A percentile compares a stretch with the other conserved stretches of the same genome.
Conservation (phyloP, 1,140 invertebrate genomes). For the Luehdorfia chinensis region DNA sequence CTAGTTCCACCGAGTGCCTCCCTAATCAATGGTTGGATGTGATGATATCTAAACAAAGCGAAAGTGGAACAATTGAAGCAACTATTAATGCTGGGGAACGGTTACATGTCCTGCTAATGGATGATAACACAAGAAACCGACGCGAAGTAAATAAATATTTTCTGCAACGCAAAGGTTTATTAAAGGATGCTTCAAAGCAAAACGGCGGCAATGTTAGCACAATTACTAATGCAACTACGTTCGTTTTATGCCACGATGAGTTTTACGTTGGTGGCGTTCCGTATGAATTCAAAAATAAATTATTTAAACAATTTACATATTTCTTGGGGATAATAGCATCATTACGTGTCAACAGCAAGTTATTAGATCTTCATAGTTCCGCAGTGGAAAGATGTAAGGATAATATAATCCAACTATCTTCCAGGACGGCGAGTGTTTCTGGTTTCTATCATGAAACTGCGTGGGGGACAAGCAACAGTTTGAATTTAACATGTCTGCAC, state of each 20-base stretch:
- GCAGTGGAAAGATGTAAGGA: slow-evolving; percentile 45
- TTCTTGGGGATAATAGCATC: slow-evolving; percentile 51
- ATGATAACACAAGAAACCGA: slow-evolving; percentile 20
- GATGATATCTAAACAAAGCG: slow-evolving; percentile 39
- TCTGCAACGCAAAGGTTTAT: neutral
- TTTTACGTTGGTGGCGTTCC: slow-evolving; percentile 58
- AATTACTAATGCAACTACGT: slow-evolving; percentile 5
- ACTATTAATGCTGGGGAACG: slow-evolving; percentile 49
- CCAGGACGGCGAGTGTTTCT: slow-evolving; percentile 58
- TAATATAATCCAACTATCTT: slow-evolving; percentile 48
- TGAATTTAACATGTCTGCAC: slow-evolving; percentile 65
- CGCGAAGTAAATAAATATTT: slow-evolving; percentile 11
- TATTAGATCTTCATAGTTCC: slow-evolving; percentile 49
- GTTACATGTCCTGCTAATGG: slow-evolving; percentile 43
- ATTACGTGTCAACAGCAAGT: slow-evolving; percentile 37
- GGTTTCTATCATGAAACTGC: slow-evolving; percentile 54
- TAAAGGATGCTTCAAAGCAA: neutral
- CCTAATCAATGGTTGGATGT: slow-evolving; percentile 58
- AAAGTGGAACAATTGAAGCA: slow-evolving; percentile 48
- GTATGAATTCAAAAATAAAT: slow-evolving; percentile 25
- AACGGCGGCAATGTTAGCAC: slow-evolving; percentile 1
- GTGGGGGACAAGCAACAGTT: slow-evolving; percentile 51
- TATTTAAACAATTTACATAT: slow-evolving; percentile 37
- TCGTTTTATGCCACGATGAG: slow-evolving; percentile 43
- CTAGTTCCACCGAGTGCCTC: slow-evolving; percentile 43